Conservation (phyloP, 2,888 invertebrate genomes). For the Nomada goodeniana region DNA sequence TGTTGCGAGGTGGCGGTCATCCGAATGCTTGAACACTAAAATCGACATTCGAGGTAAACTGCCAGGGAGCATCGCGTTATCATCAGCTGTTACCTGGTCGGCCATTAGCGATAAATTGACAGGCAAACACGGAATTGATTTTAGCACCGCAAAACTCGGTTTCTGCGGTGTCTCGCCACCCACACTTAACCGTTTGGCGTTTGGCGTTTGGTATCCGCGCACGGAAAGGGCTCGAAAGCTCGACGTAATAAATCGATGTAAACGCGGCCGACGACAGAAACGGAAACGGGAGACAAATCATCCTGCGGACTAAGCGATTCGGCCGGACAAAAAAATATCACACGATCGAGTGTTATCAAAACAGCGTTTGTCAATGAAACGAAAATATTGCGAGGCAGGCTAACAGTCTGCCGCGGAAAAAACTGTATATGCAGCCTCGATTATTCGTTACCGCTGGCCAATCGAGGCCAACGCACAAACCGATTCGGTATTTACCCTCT, state of each 20-base stretch:
- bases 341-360: constrained; percentile 65
- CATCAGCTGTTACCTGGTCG: constrained; percentile 75
- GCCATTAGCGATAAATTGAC: constrained; percentile 76
- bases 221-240: constrained; percentile 63
- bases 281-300: constrained; percentile 61
- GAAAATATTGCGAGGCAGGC: constrained; percentile 43
- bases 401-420: constrained; percentile 18
- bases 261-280: constrained; percentile 67
- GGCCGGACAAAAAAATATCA: constrained; percentile 35
- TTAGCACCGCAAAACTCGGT: constrained; percentile 76
- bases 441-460: constrained; percentile 23
- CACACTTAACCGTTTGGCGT: constrained; percentile 71
- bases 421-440: constrained; percentile 19
- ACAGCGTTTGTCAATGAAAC: constrained; percentile 56
- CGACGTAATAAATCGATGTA: constrained; percentile 74
- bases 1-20: constrained; percentile 40
- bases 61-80: constrained; percentile 71
- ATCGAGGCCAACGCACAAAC: constrained; percentile 9
- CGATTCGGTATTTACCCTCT: not conserved
- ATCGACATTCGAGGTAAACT: constrained; percentile 74
- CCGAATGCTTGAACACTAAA: constrained; percentile 72
- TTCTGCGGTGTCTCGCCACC: constrained; percentile 73
- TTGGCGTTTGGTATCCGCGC: constrained; percentile 67
- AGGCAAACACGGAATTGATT: constrained; percentile 77
- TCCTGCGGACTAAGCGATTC: constrained; percentile 55